Evolutionary conservation across 2,113 vertebrate species (phyloP), one percentile per base, ranked within the genome.

Genomic region (Marcusenius ussheri): DNA sequence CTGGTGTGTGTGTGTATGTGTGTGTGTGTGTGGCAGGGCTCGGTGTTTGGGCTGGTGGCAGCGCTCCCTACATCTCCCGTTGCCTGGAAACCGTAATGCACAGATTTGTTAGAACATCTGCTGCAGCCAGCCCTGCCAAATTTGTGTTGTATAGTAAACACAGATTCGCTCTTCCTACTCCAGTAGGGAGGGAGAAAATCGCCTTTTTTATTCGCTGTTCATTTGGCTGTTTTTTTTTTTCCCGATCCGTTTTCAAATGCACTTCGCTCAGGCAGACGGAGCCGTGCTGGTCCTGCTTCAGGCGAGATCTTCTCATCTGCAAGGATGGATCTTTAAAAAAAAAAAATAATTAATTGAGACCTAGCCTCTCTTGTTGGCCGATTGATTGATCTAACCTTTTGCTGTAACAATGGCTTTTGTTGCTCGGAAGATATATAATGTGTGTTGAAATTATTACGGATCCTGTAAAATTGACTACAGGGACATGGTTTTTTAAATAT

Each of bases 61-160:
- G 45, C 13, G 7, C 70, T 89, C 77, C 88, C 88, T 84, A 85
- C 88, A 53, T 91, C 53, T 91, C 46, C 5, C 58, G 50, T 91
- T 89, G 88, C 90, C 83, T 89, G 83, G 90, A 88, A 91, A 91
- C 90, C 45, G 51, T 86, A 91, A 89, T 89, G 90, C 90, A 86
- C 80, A 89, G 90, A 89, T 80, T 86, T 89, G 88, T 46, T 56
- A 49, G 87, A 91, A 91, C 90, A 91, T 91, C 90, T 91, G 90
- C 80, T 35, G 58, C 83, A 51, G 27, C 88, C 53, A 89, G 53
- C 46, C 51, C 56, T 86, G 90, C 90, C 90, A 91, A 91, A 91
- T 91, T 85, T 85, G 88, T 35, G n/a, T 53, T 88, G 87, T 88
- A 90, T 89, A 90, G 85, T 85, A 89, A 89, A 89, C 90, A 91